Evolutionary conservation across 2,113 vertebrate genomes (phyloP), one percentile per base, ranked within the genome.

Genomic region (Myiozetetes cayanensis): DNA sequence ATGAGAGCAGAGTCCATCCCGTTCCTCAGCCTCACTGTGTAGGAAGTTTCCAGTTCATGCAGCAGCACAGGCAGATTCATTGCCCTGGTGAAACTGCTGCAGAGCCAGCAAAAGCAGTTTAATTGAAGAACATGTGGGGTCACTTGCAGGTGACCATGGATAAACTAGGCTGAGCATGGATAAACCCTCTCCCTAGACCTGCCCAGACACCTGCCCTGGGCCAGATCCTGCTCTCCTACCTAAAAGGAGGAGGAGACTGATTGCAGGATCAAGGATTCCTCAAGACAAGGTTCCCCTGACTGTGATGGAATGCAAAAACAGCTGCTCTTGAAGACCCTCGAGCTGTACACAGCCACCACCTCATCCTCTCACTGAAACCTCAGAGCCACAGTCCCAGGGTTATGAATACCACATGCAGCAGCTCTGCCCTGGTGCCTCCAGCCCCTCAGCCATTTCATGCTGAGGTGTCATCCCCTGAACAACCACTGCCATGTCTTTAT

Each of bases 401-500:
- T 56, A 44, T 28, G 55, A 53, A 6, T 5, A 12, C 33, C 88
- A 67, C 67, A 35, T 46, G 53, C 44, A 77, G 62, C 35, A 52
- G 14, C 55, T 81, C 65, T 70, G 50, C 68, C 61, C 85, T 30
- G 24, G 19, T 88, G 33, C 41, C 68, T 72, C n/a, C 67, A 73
- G 52, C 21, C 41, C 55, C 19, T 49, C 66, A 43, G 67, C 21
- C 33, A 10, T 70, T 79, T 61, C 71, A 35, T 27, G 23, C 47
- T 62, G 75, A n/a, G 35, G 23, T 28, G 31, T 18, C 75, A 73
- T 47, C 6, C 30, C 46, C 55, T 63, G 30, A 87, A 56, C 44
- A 68, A 94, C 94, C 63, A 93, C 80, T 95, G 87, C 17, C 0
- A 97, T 96, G 95, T 89, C 92, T 98, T 95, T 87, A 89, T 97